Base-by-base conservation (phyloP, 2,113 vertebrate species). In the Plestiodon gilberti region DNA sequence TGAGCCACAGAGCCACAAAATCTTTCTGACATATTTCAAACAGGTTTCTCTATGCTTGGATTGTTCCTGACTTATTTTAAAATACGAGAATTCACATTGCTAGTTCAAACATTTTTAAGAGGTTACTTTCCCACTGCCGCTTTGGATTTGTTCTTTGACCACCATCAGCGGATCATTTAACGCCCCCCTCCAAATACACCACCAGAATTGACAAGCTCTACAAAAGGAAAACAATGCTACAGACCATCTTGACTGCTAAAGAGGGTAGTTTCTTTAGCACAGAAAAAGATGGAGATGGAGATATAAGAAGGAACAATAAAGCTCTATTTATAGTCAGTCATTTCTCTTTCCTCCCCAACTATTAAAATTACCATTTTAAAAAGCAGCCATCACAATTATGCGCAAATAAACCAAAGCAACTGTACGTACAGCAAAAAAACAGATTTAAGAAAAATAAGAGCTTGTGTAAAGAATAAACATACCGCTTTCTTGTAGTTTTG, bases 401-500 rank as follows among this genome's bases (percentile, higher is more conserved):
- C 97, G 94, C 94, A 89, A 96, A 96, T 93, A 95, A 93, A 94
- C 90, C 92, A 85, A 92, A 96, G 94, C 96, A 97, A 88, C 95
- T 96, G 91, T 94, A 97, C 95, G 96, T 96, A 98, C 92, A 98
- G 95, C 94, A 95, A 96, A 96, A n/a, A 84, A 96, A 96, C 90
- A 96, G 92, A 96, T 90, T 87, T 93, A 97, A 96, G 93, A 95
- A 96, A 96, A 96, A 95, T 88, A 98, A 95, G 97, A 97, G 96
- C 98, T 98, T 96, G 96, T 98, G 96, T 97, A 97, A 98, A 98
- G 97, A 97, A 97, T 97, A 96, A 97, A 98, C 98, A 98, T 98
- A 98, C 98, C 98, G 97, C 97, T 98, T 98, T 98, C 98, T 97
- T 98, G 98, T 97, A 97, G 98, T 98, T 98, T 98, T 97, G 97